Evolutionary conservation across 2,113 vertebrate species (phyloP).

Genomic region (Tetraodon nigroviridis): DNA sequence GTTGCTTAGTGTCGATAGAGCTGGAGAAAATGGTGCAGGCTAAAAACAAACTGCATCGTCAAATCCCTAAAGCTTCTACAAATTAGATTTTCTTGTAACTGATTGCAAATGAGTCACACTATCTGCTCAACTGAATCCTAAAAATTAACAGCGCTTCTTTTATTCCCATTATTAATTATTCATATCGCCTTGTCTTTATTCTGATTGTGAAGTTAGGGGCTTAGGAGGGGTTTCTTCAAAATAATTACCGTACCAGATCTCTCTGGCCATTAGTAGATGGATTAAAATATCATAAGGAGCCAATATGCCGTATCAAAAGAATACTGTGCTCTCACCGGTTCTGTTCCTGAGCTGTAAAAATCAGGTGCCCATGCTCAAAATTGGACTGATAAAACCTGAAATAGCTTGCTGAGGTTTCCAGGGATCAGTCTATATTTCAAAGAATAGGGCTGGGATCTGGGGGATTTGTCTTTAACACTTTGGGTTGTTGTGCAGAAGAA

Average conservation of each 20-base stretch:
- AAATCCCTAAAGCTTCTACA: neutral
- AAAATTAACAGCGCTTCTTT: neutral
- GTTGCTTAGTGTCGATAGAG: constrained; percentile 52
- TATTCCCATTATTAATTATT: neutral
- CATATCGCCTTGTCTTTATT: neutral
- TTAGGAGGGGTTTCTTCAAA: neutral
- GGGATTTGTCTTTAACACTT: too few relatives aligned
- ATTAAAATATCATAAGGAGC: neutral
- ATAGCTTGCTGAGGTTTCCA: too few relatives aligned
- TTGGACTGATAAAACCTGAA: too few relatives aligned
- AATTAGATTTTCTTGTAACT: neutral
- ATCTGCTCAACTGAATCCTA: neutral
- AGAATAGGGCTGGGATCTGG: too few relatives aligned
- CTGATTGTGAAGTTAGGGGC: neutral
- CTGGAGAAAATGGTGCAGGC: constrained; percentile 5
- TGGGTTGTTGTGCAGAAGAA: too few relatives aligned
- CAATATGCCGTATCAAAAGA: neutral
- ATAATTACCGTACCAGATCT: neutral
- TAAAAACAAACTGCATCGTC: neutral
- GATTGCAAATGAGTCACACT: neutral
- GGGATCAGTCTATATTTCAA: too few relatives aligned
- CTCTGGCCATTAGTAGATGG: neutral
- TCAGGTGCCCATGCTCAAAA: neutral
- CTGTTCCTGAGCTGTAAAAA: neutral
- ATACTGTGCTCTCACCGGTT: neutral